Evolutionary conservation across 92 coral and sea anemone species (phyloP), one percentile per base, ranked within the genome.

Genomic region (Zoanthus gigantus): DNA sequence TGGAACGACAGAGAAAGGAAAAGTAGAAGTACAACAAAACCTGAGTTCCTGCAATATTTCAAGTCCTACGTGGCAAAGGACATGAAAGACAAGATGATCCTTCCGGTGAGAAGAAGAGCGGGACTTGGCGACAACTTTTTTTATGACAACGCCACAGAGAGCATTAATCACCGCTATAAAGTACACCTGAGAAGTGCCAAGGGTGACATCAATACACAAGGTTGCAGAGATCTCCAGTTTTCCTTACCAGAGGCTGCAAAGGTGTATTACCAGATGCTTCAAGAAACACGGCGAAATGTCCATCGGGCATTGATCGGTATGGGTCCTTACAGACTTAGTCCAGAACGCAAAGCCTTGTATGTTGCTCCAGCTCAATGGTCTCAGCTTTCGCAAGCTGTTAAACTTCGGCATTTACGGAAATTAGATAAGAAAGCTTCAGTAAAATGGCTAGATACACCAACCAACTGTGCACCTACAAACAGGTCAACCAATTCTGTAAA

Each of bases 81-180:
- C 44, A 85, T 78, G 71, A 89, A 76, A 61, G 92, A 74, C 46
- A 71, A 85, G 11, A 90, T 90, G 89, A 60, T 83, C 17, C 77
- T 89, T 23, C 52, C 89, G 10, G 71, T 89, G 1, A 18, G 89
- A 30, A 6, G 92, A 29, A 23, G 60, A 46, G 89, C 89, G 7
- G 83, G 89, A 4, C 45, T 86, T 1, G 57, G 68, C n/a, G 88
- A 88, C 42, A 78, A 81, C 29, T 88, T 88, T 48, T 88, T 87
- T 75, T 81, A 50, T 16, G 86, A 88, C 37, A 88, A 88, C 66
- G 87, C 80, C 5, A 12, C 47, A 12, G 91, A 89, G 34, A 82
- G 88, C 28, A 74, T 83, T 23, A 63, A 89, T 46, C 67, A 61
- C 5, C 69, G 69, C 23, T 61, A 61, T 17, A 61, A 61, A 16